phyloP scores from a whole-genome alignment of 2,888 invertebrate species.

The Callimorpha dominula region DNA sequence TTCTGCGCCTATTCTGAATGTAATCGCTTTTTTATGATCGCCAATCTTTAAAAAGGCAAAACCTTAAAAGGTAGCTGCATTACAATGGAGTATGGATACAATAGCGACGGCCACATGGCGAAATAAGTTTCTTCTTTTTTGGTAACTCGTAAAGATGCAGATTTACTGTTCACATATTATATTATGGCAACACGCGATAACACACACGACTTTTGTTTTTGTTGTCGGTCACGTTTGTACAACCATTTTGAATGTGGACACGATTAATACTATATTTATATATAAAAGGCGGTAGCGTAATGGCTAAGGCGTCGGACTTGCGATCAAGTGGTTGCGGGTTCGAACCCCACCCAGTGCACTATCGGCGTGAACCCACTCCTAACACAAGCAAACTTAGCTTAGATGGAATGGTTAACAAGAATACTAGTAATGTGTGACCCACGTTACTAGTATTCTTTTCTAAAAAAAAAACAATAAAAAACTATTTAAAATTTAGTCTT shows the following conservation, averaged over 20 bases:
- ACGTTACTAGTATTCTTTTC: too few species aligned
- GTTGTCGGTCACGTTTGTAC: conserved; percentile 33
- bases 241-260: conserved; percentile 27
- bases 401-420: too few species aligned
- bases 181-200: conserved; percentile 67
- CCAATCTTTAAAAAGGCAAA: conserved; percentile 73
- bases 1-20: conserved; percentile 68
- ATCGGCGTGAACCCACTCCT: too few species aligned
- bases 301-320: too few species aligned
- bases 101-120: conserved; percentile 78
- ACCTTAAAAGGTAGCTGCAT: conserved; percentile 71
- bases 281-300: too few species aligned
- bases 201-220: conserved; percentile 49
- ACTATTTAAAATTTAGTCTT: conserved; percentile 10
- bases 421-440: too few species aligned
- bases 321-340: too few species aligned
- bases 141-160: conserved; percentile 71
- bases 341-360: too few species aligned
- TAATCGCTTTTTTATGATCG: conserved; percentile 77
- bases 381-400: too few species aligned
- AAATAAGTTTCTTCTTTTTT: conserved; percentile 70
- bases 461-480: too few species aligned
- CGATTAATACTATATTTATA: conserved; percentile 7
- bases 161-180: conserved; percentile 71
- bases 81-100: conserved; percentile 79